Percentiles rank a stretch among this genome's conserved stretches.
These are phyloP conservation scores for Hypotaenidia okinawae DNA, from an alignment of 2,797 vertebrate species.

Conservation along the genomic window DNA sequence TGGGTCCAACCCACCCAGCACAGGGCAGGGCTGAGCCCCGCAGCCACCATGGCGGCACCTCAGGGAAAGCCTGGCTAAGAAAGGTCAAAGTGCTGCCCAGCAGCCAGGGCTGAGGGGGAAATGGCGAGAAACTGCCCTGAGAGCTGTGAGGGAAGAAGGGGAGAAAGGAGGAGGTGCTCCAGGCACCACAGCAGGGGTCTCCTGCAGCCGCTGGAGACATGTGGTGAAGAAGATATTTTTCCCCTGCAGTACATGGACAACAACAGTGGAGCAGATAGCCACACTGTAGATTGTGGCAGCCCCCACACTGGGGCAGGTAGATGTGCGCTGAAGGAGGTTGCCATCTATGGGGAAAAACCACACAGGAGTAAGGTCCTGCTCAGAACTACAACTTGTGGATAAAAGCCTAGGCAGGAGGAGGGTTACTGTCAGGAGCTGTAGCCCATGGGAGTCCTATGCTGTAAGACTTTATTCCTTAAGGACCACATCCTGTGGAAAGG, in stretches of 20 bases:
- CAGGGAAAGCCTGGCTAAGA: accelerated
- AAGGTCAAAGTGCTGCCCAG: background rate
- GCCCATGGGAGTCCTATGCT: background rate
- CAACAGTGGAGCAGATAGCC: too few relatives aligned
- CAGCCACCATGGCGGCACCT: too few relatives aligned
- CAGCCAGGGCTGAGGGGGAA: background rate
- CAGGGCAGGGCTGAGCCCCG: too few relatives aligned
- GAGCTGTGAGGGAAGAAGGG: too few relatives aligned
- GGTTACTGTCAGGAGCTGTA: background rate
- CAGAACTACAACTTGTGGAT: too few relatives aligned
- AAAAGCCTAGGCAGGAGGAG: background rate
- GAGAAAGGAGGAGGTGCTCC: background rate
- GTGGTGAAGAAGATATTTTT: background rate
- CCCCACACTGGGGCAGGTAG: too few relatives aligned
- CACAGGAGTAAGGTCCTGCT: too few relatives aligned
- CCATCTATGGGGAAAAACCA: too few relatives aligned
- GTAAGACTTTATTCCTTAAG: background rate
- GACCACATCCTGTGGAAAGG: background rate
- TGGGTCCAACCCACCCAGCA: too few relatives aligned
- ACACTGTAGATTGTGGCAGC: background rate
- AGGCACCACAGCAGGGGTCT: background rate
- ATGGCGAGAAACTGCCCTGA: background rate
- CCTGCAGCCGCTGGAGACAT: background rate
- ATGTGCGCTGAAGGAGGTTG: too few relatives aligned
- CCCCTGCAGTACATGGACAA: too few relatives aligned